Percentiles rank a stretch among this genome's conserved stretches.
Evolutionary conservation across 2,113 vertebrate species (phyloP).

Genomic region (Cheilinus undulatus): DNA sequence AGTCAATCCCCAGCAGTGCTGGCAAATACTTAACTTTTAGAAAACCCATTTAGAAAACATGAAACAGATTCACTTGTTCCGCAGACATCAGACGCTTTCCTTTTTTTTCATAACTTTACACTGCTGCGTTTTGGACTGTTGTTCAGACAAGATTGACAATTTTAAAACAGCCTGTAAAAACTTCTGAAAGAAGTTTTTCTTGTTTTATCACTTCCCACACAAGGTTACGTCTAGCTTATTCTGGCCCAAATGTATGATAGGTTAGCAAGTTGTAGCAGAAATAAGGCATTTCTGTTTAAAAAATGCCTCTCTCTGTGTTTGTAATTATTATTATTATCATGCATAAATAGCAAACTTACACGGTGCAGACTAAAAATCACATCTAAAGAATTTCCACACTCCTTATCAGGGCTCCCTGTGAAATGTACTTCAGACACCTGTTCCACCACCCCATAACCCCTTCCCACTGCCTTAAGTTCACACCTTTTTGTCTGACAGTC

Average conservation of each 20-base stretch:
- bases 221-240: no score
- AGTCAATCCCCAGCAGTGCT: background rate
- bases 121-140: background rate
- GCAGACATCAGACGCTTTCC: background rate
- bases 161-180: background rate
- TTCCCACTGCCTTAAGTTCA: slow-evolving; percentile 7
- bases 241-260: no score
- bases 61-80: background rate
- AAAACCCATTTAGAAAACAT: background rate
- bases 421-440: slow-evolving; percentile 32
- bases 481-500: slow-evolving; percentile 99
- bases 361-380: background rate
- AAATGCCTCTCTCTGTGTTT: background rate
- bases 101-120: no score
- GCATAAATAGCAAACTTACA: background rate
- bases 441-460: slow-evolving; percentile 25
- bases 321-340: no score
- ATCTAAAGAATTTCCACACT: slow-evolving; percentile 61
- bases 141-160: background rate
- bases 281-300: no score
- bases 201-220: background rate
- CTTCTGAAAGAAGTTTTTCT: background rate
- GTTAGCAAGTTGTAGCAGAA: no score
- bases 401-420: slow-evolving; percentile 56
- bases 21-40: background rate